These are phyloP conservation scores for Acanthiza pusilla DNA, from an alignment of 2,797 vertebrate genomes.

Conservation along the genomic window DNA sequence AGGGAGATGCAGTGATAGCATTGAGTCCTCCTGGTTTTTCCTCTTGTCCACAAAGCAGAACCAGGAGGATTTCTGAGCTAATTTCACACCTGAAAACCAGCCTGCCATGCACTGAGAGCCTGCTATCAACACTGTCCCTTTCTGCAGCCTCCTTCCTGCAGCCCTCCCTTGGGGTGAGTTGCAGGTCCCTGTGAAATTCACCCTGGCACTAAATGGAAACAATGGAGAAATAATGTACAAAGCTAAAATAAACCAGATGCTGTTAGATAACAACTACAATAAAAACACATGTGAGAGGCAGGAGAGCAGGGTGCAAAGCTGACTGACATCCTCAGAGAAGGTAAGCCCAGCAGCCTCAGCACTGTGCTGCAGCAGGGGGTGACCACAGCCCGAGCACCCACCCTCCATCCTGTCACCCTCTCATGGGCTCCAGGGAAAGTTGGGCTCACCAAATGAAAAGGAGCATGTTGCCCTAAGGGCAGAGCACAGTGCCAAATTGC, in stretches of 20 bases:
- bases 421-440: fast-evolving
- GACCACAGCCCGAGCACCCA: not conserved
- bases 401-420: not conserved
- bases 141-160: not conserved
- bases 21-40: not conserved
- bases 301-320: not conserved
- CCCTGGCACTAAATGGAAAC: not conserved
- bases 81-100: constrained; percentile 15
- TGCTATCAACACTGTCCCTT: not conserved
- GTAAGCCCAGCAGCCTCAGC: not conserved
- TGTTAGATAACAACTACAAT: not conserved
- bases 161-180: not conserved
- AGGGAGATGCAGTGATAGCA: not conserved
- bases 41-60: not conserved
- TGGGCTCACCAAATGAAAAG: not conserved
- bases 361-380: fast-evolving
- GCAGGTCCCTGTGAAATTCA: not conserved
- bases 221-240: not conserved
- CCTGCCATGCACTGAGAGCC: not conserved
- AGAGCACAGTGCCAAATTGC: not conserved
- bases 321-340: not conserved
- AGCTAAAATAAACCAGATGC: not conserved
- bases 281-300: not conserved
- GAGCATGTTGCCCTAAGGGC: fast-evolving
- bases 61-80: not conserved